Evolutionary conservation across 2,888 invertebrate genomes (phyloP), one percentile per base, ranked within the genome.

Genomic region (Tridacna gigas): DNA sequence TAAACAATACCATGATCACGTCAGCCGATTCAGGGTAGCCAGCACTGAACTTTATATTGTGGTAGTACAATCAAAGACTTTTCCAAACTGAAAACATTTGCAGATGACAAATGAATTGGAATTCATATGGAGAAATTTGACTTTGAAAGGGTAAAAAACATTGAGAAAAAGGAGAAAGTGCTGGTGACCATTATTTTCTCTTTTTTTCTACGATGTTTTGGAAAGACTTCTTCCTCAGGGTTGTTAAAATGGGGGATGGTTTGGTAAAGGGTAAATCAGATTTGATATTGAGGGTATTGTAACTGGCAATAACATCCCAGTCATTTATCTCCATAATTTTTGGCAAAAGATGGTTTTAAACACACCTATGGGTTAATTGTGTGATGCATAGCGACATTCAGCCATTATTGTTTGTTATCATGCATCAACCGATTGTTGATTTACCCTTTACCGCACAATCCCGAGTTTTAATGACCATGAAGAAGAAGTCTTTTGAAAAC

Each of bases 221-320:
- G n/a, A n/a, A n/a, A n/a, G n/a, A n/a, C n/a, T n/a, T n/a, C n/a
- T 37, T 37, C 37, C 7, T 37, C 3, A 37, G 7, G 37, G 37
- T 37, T 7, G 7, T 37, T 37, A 37, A 37, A 37, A 37, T 7
- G 2, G 2, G 37, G 37, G 37, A 37, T 37, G 2, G 37, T 37
- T 37, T 56, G 20, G 56, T 20, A 75, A 83, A 47, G 67, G 22
- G 74, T 82, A 78, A 75, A 86, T 86, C 86, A 74, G 86, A 82
- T 86, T 80, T 77, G 73, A 82, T 86, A 78, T 75, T 56, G 69
- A 60, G 48, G 56, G 76, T 65, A 80, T 86, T 86, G 78, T 82
- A 60, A 48, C 56, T 45, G 66, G 80, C 82, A 78, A 80, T 75
- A 66, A 80, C 82, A 82, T 82, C 82, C 80, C 60, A n/a, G 11